phyloP scores from a whole-genome alignment of 92 coral and sea anemone species.

The Umimayanthus kanabou region DNA sequence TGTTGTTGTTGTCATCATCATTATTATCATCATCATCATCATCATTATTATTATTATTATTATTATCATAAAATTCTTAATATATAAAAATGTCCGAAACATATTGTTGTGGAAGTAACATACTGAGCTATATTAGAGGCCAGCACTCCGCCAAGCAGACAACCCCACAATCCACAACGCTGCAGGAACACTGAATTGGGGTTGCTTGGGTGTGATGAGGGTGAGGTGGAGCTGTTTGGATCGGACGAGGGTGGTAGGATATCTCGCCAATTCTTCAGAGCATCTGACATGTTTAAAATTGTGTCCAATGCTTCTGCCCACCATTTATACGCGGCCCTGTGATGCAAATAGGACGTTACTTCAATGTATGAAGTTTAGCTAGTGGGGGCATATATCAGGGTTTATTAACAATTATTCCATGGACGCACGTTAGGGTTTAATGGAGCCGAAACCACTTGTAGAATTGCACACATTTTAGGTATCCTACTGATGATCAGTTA shows the following conservation, averaged over 20 bases:
- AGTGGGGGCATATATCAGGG: too few relatives aligned
- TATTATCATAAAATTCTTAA: too few relatives aligned
- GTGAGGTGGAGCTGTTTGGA: conserved; percentile 23
- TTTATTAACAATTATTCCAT: too few relatives aligned
- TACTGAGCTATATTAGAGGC: conserved; percentile 95
- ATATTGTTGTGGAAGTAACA: not conserved
- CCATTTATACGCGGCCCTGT: conserved; percentile 90
- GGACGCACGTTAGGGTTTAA: too few relatives aligned
- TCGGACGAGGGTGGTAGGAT: conserved; percentile 26
- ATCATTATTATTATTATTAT: too few relatives aligned
- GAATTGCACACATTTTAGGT: too few relatives aligned
- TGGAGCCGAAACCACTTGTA: too few relatives aligned
- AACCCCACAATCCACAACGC: conserved; percentile 97
- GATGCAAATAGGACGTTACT: not conserved
- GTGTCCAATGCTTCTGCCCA: conserved; percentile 97
- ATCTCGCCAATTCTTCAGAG: conserved; percentile 76
- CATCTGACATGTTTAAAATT: conserved; percentile 68
- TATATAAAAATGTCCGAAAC: too few relatives aligned
- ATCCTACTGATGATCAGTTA: too few relatives aligned
- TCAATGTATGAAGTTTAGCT: not conserved
- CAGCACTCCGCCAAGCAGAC: conserved; percentile 88
- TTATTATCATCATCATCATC: too few relatives aligned
- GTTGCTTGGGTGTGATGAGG: conserved; percentile 48
- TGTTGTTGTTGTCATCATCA: too few relatives aligned
- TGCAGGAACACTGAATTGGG: conserved; percentile 69